phyloP scores from a whole-genome alignment of 2,797 vertebrate genomes.

The Dicrostonyx torquatus region DNA sequence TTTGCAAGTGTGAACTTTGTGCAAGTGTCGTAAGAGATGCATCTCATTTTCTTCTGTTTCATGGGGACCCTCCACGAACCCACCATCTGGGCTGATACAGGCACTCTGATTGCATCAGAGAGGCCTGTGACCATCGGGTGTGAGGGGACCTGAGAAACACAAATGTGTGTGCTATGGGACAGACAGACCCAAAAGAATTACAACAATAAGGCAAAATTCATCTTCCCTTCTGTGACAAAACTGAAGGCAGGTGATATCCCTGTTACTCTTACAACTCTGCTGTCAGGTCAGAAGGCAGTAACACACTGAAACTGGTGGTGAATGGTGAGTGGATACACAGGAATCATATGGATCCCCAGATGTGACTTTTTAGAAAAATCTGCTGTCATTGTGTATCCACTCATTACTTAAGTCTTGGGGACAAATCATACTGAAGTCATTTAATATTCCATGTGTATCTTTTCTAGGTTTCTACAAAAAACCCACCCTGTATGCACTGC shows the following conservation, averaged over 20 bases:
- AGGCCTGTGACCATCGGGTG: too few relatives aligned
- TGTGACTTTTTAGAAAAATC: neutral
- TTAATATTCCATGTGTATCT: neutral
- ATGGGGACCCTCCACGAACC: neutral
- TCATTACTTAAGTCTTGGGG: neutral
- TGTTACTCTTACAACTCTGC: neutral
- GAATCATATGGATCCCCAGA: neutral
- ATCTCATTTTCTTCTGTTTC: neutral
- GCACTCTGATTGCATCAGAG: too few relatives aligned
- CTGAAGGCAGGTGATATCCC: neutral
- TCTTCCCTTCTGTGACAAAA: accelerated
- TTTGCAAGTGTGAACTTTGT: too few relatives aligned
- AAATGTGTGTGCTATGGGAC: too few relatives aligned
- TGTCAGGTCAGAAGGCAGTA: neutral
- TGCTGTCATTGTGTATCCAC: neutral
- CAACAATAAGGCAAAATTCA: neutral
- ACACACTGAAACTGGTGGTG: neutral
- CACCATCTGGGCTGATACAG: neutral
- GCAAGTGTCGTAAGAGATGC: accelerated
- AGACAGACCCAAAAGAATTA: too few relatives aligned
- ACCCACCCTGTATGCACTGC: neutral
- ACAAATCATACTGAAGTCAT: neutral
- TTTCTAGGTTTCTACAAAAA: neutral
- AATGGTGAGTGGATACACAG: neutral
- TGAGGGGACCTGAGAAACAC: too few relatives aligned